Percentiles rank a stretch among this genome's conserved stretches.
These are phyloP conservation scores for Hipparchia semele DNA, from an alignment of 2,888 invertebrate species.

Conservation along the genomic window DNA sequence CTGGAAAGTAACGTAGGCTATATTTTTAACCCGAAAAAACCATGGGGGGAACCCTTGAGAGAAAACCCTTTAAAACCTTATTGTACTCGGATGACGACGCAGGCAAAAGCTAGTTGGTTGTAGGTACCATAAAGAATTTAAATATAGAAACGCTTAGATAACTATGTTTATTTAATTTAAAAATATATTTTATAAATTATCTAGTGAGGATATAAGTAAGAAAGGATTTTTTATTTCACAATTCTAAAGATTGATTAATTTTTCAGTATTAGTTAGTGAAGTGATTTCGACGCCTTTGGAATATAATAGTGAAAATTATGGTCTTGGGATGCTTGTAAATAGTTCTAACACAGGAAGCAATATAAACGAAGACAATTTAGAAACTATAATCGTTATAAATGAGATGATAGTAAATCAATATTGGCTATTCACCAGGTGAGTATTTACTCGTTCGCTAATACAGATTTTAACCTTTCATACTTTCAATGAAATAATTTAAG, in stretches of 20 bases:
- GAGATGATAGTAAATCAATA: conserved; percentile 31
- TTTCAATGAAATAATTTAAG: too few relatives aligned
- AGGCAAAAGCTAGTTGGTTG: too few relatives aligned
- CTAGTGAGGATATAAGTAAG: not conserved
- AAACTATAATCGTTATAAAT: conserved; percentile 21
- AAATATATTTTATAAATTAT: too few relatives aligned
- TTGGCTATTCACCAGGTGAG: conserved; percentile 39
- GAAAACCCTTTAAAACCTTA: too few relatives aligned
- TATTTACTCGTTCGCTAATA: not conserved
- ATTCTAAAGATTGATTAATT: not conserved
- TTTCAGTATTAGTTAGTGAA: not conserved
- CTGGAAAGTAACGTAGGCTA: too few relatives aligned
- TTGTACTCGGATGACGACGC: too few relatives aligned
- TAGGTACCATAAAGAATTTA: too few relatives aligned
- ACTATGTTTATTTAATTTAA: too few relatives aligned
- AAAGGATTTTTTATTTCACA: not conserved
- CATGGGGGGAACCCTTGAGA: too few relatives aligned
- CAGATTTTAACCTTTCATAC: not conserved
- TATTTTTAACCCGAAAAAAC: too few relatives aligned
- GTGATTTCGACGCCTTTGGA: not conserved
- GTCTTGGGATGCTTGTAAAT: not conserved
- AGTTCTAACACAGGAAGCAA: not conserved
- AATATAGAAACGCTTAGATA: not conserved
- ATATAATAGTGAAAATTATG: not conserved
- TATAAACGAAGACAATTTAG: not conserved